Evolutionary conservation across 2,113 vertebrate species (phyloP).

Genomic region (Montifringilla adamsi): DNA sequence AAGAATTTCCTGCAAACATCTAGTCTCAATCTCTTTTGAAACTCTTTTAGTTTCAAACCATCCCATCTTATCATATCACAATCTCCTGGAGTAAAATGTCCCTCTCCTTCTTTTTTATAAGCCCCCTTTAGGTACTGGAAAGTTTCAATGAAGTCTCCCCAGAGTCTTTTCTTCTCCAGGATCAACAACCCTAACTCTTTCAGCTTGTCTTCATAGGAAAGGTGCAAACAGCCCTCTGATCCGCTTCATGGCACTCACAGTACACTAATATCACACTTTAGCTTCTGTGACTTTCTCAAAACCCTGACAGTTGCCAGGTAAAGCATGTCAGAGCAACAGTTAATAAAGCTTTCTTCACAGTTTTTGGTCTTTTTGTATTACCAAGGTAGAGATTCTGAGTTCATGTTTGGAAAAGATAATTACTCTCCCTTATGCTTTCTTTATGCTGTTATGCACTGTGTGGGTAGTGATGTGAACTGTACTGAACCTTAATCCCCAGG

Average conservation of each 20-base stretch:
- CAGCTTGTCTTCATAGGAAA: neutral
- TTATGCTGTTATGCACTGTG: neutral
- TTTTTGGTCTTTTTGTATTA: neutral
- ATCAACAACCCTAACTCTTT: neutral
- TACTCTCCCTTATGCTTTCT: neutral
- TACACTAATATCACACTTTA: neutral
- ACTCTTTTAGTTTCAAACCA: neutral
- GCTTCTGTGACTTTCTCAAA: neutral
- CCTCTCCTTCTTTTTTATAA: neutral
- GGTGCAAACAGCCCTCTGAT: neutral
- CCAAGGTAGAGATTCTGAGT: neutral
- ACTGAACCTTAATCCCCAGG: neutral
- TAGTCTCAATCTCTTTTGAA: neutral
- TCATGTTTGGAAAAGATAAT: neutral
- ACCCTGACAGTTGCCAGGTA: neutral
- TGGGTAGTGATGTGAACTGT: neutral
- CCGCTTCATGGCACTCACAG: neutral
- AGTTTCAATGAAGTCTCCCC: neutral
- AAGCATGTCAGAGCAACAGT: neutral
- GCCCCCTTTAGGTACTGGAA: neutral
- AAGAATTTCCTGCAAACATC: neutral
- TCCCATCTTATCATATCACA: accelerated
- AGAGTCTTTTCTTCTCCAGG: neutral
- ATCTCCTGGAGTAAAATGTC: neutral
- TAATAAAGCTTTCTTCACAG: neutral